Evolutionary conservation across 2,797 vertebrate species (phyloP), one percentile per base, ranked within the genome.

Genomic region (Pseudochirops corinnae): DNA sequence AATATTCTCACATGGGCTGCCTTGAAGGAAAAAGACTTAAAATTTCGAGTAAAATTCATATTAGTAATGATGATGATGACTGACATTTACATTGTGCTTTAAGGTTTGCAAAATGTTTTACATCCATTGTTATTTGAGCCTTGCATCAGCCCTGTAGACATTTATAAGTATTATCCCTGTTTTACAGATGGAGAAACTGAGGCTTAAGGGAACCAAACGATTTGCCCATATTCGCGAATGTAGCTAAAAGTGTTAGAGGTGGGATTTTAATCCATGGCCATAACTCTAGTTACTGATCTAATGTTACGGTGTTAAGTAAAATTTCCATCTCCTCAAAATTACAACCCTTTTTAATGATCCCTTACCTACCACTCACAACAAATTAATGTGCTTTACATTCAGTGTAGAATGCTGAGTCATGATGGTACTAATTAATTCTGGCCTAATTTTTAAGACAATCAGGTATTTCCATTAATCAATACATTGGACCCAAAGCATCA

Each of bases 11-110:
- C n/a, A n/a, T 93, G 28, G 14, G 31, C 29, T 94, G 24, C 93
- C 33, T 92, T 92, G 95, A 93, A 74, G 94, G 52, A 56, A 91
- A 96, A 93, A 93, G 93, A 5, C 26, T 95, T 96, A 96, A 33
- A 94, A 52, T 2, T 46, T 46, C 46, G 1, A 14, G 39, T 46
- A 46, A 46, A 46, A n/a, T 67, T 67, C 18, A 5, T 67, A 67
- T 67, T 82, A n/a, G 24, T 39, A 39, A n/a, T 82, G 46, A 24
- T 82, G 7, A 46, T 24, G 74, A 11, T 82, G 39, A 82, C 29
- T 46, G 7, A 82, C 74, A 82, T 82, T 82, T 82, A 46, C 39
- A 82, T 46, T 46, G 7, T 82, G 74, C 74, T 46, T 46, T 82
- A 46, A 82, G 74, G 21, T 24, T 82, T 82, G n/a, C 2, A 82